Percentiles rank a stretch among this genome's conserved stretches.
phyloP scores from a whole-genome alignment of 1,140 invertebrate species.

The Orius laevigatus region DNA sequence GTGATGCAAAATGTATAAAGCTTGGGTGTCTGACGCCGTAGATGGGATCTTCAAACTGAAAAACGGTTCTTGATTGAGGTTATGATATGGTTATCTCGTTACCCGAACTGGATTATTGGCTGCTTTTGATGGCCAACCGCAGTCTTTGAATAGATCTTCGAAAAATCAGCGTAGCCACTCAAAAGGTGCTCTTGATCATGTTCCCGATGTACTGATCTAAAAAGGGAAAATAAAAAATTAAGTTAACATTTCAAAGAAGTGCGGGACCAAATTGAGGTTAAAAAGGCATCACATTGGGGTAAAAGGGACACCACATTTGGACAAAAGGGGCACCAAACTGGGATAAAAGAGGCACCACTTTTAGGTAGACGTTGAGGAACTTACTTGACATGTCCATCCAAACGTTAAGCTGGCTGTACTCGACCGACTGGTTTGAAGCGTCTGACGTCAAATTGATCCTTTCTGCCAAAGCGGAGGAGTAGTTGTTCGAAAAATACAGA shows the following conservation, averaged over 20 bases:
- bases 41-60: conserved; percentile 39
- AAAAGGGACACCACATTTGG: no score
- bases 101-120: conserved; percentile 24
- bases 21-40: conserved; percentile 74
- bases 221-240: conserved; percentile 3
- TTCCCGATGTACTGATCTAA: conserved; percentile 22
- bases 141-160: conserved; percentile 22
- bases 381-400: conserved; percentile 58
- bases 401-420: conserved; percentile 41
- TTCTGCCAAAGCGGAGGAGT: conserved; percentile 43
- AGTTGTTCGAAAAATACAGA: conserved; percentile 55
- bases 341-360: background rate
- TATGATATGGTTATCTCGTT: background rate
- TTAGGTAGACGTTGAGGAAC: background rate
- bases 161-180: conserved; percentile 22
- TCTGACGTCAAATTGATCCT: conserved; percentile 36
- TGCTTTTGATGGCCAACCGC: conserved; percentile 21
- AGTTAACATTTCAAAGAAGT: no score
- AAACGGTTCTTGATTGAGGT: conserved; percentile 9
- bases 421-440: conserved; percentile 31
- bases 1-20: conserved; percentile 89
- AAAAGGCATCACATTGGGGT: no score
- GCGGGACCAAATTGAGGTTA: no score
- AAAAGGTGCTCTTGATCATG: conserved; percentile 20
- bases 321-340: background rate